Evolutionary conservation across 2,888 invertebrate species (phyloP), one percentile per base, ranked within the genome.

Genomic region (Ochropacha duplaris): DNA sequence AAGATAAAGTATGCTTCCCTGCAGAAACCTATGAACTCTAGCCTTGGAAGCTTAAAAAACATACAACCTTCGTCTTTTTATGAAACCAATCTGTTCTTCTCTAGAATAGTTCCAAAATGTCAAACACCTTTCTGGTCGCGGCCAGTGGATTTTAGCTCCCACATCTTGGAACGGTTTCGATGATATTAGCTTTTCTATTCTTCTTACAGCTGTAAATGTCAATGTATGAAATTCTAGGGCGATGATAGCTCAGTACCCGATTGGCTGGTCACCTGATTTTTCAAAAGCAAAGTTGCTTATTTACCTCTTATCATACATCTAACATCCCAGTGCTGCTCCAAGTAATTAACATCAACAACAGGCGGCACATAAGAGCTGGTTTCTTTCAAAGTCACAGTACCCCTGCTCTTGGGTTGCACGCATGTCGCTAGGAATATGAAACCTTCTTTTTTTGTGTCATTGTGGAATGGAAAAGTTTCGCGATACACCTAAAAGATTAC

Each of bases 321-420:
- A 5, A 96, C 81, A 76, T 97, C 97, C 50, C 89, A 83, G 1
- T 86, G 77, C 3, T 94, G 84, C 39, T 94, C 85, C 61, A 97
- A 86, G 79, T 97, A 98, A 63, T 96, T 95, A 0, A 97, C 96
- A 78, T 97, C 94, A 44, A 98, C 95, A 0, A 92, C 79, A 0
- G 97, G 97, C 22, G 94, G 93, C 11, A 92, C 89, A 0, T 89
- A 81, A 8, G 95, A 94, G 72, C 95, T 94, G 28, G 83, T 77
- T 36, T 94, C 94, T 14, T 80, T 82, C 1, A 97, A 78, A 1
- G 90, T 92, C 4, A 98, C 86, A 2, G 82, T 86, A 0, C 98
- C 98, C 56, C 95, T 93, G 61, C 96, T 96, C 54, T 90, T 88
- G 0, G 97, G 96, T 74, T 96, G 95, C 64, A 95, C 76, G 64